Evolutionary conservation across 2,113 vertebrate species (phyloP), one percentile per base, ranked within the genome.

Genomic region (Dromaius novaehollandiae): DNA sequence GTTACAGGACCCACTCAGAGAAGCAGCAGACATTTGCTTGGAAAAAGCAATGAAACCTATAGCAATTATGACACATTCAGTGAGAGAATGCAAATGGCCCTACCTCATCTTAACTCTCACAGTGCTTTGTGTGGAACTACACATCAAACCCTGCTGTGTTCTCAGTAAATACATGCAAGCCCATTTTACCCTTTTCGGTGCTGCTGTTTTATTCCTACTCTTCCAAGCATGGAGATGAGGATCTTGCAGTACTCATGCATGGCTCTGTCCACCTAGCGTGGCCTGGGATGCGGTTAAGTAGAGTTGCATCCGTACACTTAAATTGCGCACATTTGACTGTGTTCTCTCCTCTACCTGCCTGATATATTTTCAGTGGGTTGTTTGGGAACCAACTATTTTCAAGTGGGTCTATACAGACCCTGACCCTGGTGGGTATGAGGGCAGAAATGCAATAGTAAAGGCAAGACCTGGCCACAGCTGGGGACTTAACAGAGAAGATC

Each of bases 1-100:
- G 77, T 70, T 5, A 0, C 0, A 14, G 24, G 11, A 78, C 51
- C 82, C 60, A 53, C 56, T 6, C n/a, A 16, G 65, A 58, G 38
- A 13, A 38, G 69, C 36, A 60, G 60, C 0, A 1, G 17, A 22
- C 14, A 30, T 5, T 0, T 18, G 5, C 32, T 42, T 60, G 60
- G 60, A 55, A 42, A 40, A n/a, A 53, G 60, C n/a, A 9, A 9
- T 6, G 50, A 77, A 64, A 25, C 26, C 44, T 63, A 28, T 7
- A 9, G 68, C 44, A 21, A 60, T 56, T 1, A 6, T 21, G 71
- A 55, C 1, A 3, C 0, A 1, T 28, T 36, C 6, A 0, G 1
- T 6, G 73, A 86, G 55, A 81, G 82, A 88, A 77, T 26, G 25
- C 46, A 77, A 94, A 89, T 1, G 82, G 44, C 40, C 66, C n/a